These are phyloP conservation scores for Anoplopoma fimbria DNA, from an alignment of 2,113 vertebrate species.

Conservation along the genomic window DNA sequence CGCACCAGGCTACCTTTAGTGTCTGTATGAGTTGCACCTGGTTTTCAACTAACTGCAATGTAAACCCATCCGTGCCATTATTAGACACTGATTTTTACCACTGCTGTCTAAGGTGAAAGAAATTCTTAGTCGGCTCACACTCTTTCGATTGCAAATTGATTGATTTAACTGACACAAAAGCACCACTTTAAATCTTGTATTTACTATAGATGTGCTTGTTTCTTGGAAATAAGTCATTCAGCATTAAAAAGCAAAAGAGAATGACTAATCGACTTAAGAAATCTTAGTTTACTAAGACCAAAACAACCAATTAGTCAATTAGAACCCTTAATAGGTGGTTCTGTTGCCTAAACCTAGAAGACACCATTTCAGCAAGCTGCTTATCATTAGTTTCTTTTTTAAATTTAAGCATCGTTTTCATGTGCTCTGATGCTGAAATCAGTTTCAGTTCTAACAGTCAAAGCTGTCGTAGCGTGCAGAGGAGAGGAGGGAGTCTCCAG, in stretches of 20 bases:
- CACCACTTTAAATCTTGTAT: not conserved
- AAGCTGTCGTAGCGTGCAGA: not conserved
- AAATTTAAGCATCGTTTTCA: not conserved
- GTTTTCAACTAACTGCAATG: not conserved
- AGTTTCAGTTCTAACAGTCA: not conserved
- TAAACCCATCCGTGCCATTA: not conserved
- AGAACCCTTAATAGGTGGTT: not conserved
- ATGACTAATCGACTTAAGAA: not conserved
- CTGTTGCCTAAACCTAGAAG: too few relatives aligned
- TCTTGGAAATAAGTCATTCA: not conserved
- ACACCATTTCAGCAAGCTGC: not conserved
- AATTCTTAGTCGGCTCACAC: not conserved
- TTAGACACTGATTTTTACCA: too few relatives aligned
- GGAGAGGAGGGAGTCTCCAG: conserved; percentile 14
- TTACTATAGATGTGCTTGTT: not conserved
- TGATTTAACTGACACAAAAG: not conserved
- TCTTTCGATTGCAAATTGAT: not conserved
- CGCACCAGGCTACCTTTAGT: too few relatives aligned
- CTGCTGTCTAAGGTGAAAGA: not conserved
- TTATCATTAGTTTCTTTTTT: not conserved
- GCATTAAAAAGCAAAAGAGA: not conserved
- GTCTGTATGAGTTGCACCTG: too few relatives aligned
- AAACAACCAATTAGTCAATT: not conserved
- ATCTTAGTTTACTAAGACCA: not conserved
- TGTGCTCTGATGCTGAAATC: conserved; percentile 2